phyloP scores from a whole-genome alignment of 2,113 vertebrate genomes.

The Lophius piscatorius region DNA sequence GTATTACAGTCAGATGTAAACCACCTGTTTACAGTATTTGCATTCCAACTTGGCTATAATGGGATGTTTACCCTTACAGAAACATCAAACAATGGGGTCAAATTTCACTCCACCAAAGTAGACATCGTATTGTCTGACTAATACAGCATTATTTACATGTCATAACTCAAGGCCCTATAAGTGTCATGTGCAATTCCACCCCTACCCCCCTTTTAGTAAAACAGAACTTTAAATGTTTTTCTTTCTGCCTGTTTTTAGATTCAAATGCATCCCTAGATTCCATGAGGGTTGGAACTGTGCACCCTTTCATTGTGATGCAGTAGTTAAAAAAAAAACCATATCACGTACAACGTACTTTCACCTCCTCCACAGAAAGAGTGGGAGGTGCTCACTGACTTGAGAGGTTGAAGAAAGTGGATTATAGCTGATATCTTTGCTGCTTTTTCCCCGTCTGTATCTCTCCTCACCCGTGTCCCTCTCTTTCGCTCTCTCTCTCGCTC shows the following conservation, averaged over 20 bases:
- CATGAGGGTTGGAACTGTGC: neutral
- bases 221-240: slow-evolving; percentile 1
- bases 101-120: slow-evolving; percentile 13
- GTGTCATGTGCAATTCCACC: slow-evolving; percentile 2
- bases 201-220: slow-evolving; percentile 27
- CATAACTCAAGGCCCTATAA: slow-evolving; percentile 5
- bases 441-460: too few relatives aligned
- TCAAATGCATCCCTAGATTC: slow-evolving; percentile 15
- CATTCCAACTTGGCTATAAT: slow-evolving; percentile 27
- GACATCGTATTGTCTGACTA: slow-evolving; percentile 4
- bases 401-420: too few relatives aligned
- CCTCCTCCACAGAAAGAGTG: slow-evolving; percentile 51
- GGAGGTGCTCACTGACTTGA: slow-evolving; percentile 51
- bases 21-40: slow-evolving; percentile 35
- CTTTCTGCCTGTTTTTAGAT: slow-evolving; percentile 15
- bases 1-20: slow-evolving; percentile 2
- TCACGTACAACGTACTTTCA: slow-evolving; percentile 39
- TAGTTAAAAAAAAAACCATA: slow-evolving; percentile 39
- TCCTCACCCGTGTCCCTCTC: too few relatives aligned
- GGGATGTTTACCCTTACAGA: slow-evolving; percentile 17
- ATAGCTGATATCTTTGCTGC: too few relatives aligned
- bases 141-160: slow-evolving; percentile 6
- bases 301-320: slow-evolving; percentile 12
- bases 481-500: too few relatives aligned
- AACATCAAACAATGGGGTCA: slow-evolving; percentile 23